Evolutionary conservation across 2,797 vertebrate genomes (phyloP), one percentile per base, ranked within the genome.

Genomic region (Prionace glauca): DNA sequence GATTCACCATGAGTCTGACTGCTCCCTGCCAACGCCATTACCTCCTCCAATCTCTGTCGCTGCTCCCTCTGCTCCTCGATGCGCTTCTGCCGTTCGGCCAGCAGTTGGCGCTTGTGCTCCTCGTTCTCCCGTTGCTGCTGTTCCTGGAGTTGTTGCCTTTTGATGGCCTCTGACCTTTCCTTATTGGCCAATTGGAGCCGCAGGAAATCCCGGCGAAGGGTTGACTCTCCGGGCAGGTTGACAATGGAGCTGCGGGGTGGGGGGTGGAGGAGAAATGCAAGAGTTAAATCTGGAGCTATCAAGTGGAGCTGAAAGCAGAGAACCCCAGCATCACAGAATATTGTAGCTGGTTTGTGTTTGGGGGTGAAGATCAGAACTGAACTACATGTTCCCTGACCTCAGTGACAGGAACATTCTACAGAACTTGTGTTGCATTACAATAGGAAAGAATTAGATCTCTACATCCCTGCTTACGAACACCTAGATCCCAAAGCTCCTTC

Each of bases 11-110:
- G 18, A 22, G 81, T 41, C 18, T 8, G 20, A 45, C 18, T 84
- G 20, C 41, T 22, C 81, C 36, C 36, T 5, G 8, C 41, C 8
- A 16, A 1, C 67, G 94, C 56, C 20, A 95, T 96, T 97, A 99
- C 99, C 99, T 99, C 99, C 97, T 99, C 99, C 96, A 99, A 97
- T 96, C 99, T 97, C 14, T 99, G 96, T 96, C 99, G 97, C 97
- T 99, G 99, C 97, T 99, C 99, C 96, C 99, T 99, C 98, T 99
- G 99, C 97, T 99, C 99, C 97, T 99, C 99, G 0, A 99, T 99
- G 96, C 99, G 98, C 96, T 99, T 99, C 98, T 99, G 99, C 95
- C 99, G 97, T 97, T 99, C 99, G 0, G 99, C 99, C 98, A 99
- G 97, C 50, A 99, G 97, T 96, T 99, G 99, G 95, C 99, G 97